A percentile compares a stretch with the other conserved stretches of the same genome.
Evolutionary conservation across 2,113 vertebrate genomes (phyloP).

Genomic region (Verasper variegatus): DNA sequence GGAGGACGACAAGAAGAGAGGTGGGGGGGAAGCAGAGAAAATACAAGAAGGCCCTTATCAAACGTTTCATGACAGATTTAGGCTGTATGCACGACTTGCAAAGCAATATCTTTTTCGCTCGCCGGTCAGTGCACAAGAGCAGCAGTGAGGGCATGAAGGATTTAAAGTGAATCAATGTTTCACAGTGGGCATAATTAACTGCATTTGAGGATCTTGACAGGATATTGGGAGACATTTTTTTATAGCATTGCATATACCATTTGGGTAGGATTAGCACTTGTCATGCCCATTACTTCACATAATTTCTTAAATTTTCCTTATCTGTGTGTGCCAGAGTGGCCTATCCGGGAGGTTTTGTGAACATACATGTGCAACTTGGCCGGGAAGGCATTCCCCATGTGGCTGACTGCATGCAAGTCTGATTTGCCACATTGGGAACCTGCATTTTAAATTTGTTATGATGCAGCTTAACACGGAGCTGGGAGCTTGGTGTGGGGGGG

Average conservation of each 20-base stretch:
- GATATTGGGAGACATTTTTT: constrained; percentile 46
- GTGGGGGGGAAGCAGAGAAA: neutral
- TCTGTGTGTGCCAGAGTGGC: constrained; percentile 51
- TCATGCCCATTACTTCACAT: constrained; percentile 57
- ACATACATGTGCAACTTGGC: constrained; percentile 48
- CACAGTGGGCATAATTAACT: constrained; percentile 66
- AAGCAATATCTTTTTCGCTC: constrained; percentile 64
- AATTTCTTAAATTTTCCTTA: constrained; percentile 58
- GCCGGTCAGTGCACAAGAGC: constrained; percentile 64
- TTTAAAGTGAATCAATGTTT: constrained; percentile 69
- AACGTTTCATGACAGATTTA: constrained; percentile 82
- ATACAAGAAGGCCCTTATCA: constrained; percentile 81
- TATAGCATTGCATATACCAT: constrained; percentile 39
- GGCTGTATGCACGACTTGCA: constrained; percentile 76
- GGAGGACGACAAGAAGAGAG: constrained; percentile 51
- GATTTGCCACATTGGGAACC: constrained; percentile 38
- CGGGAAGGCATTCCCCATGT: constrained; percentile 37
- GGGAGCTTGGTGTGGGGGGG: constrained; percentile 11
- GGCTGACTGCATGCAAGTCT: constrained; percentile 27
- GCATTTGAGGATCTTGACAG: constrained; percentile 64
- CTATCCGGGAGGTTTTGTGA: constrained; percentile 25
- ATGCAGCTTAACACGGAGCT: constrained; percentile 39
- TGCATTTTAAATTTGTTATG: constrained; percentile 46
- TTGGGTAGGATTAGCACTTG: constrained; percentile 58
- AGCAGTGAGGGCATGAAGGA: constrained; percentile 45